phyloP scores from a whole-genome alignment of 2,797 vertebrate genomes.

The Trematomus bernacchii region DNA sequence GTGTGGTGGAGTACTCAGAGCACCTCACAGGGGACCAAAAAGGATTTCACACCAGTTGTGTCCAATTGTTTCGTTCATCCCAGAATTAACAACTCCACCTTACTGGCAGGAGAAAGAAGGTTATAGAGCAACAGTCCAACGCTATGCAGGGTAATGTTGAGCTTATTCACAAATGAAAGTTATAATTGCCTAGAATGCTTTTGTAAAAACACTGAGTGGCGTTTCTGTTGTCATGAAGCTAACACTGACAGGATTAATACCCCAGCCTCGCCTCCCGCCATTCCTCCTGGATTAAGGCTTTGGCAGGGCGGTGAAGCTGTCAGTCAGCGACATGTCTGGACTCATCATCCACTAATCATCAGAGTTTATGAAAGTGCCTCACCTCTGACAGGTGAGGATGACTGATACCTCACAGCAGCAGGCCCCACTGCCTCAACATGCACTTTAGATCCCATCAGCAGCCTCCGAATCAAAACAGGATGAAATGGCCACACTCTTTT shows the following conservation, averaged over 20 bases:
- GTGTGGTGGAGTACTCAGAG: conserved; percentile 69
- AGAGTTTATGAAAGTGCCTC: conserved; percentile 88
- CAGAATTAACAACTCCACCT: conserved; percentile 61
- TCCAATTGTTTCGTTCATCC: conserved; percentile 71
- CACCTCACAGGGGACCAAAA: conserved; percentile 78
- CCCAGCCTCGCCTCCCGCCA: conserved; percentile 67
- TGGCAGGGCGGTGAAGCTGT: conserved; percentile 84
- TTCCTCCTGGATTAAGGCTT: conserved; percentile 83
- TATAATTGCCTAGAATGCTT: conserved; percentile 26
- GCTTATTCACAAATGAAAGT: conserved; percentile 21
- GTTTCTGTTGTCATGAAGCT: conserved; percentile 43
- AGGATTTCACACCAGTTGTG: conserved; percentile 87
- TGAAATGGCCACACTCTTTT: conserved; percentile 64
- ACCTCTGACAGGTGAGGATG: conserved; percentile 74
- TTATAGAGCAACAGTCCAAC: conserved; percentile 12
- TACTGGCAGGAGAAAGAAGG: conserved; percentile 41
- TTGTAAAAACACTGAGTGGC: conserved; percentile 31
- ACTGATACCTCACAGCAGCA: conserved; percentile 73
- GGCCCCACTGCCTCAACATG: conserved; percentile 81
- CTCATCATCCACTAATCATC: conserved; percentile 87
- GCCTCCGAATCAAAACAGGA: conserved; percentile 75
- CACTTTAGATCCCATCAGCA: conserved; percentile 65
- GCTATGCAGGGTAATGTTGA: conserved; percentile 1
- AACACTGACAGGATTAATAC: conserved; percentile 65
- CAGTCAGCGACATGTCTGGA: conserved; percentile 85